Evolutionary conservation across 2,797 vertebrate species (phyloP).

Genomic region (Alcedo atthis): DNA sequence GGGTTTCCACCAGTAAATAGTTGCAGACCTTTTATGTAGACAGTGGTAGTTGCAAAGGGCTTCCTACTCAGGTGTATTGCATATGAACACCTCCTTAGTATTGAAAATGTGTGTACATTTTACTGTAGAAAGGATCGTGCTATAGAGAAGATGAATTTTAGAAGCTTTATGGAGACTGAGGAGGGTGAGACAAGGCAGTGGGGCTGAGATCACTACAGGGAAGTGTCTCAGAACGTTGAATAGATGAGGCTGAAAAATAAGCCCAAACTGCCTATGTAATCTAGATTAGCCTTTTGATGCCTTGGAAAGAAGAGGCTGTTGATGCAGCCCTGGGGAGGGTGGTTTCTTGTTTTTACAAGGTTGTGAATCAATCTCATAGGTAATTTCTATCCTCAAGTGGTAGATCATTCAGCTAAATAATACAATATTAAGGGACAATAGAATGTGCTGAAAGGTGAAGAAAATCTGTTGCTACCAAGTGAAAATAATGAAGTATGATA

Average conservation of each 20-base stretch:
- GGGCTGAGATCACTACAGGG: neutral
- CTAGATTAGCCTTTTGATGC: neutral
- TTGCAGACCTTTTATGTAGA: neutral
- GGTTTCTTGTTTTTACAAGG: neutral
- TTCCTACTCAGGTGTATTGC: neutral
- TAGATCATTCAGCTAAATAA: neutral
- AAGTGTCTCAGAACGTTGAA: neutral
- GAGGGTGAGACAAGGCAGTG: neutral
- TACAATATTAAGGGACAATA: neutral
- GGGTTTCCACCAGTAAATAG: neutral
- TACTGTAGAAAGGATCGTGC: neutral
- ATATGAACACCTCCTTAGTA: neutral
- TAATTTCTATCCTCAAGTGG: neutral
- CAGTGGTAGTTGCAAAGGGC: neutral
- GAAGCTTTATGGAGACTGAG: neutral
- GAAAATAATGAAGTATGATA: neutral
- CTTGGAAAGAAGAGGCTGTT: neutral
- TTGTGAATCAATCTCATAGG: neutral
- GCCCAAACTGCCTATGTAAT: neutral
- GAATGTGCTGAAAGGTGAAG: neutral
- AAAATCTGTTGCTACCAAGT: neutral
- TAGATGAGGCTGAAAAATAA: neutral
- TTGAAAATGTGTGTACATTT: neutral
- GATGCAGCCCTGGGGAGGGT: neutral
- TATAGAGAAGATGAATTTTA: neutral